Percentiles rank a stretch among this genome's conserved stretches.
Evolutionary conservation across 2,113 vertebrate species (phyloP).

Genomic region (Xyrauchen texanus): DNA sequence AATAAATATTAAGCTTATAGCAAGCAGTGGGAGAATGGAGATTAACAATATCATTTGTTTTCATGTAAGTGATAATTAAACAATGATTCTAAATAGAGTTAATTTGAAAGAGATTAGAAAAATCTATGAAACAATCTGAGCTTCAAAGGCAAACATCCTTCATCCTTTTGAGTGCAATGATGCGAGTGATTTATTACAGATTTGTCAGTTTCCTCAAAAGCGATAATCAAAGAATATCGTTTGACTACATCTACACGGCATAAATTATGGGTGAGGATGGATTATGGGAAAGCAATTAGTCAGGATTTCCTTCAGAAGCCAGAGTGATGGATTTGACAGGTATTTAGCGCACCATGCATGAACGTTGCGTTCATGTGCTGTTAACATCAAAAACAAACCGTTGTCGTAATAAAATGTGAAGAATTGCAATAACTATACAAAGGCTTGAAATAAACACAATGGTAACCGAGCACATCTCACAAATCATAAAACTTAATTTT

Average conservation of each 20-base stretch:
- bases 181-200: not conserved
- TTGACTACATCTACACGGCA: not conserved
- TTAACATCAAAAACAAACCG: too few species aligned
- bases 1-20: slow-evolving; percentile 37
- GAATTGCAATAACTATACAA: not conserved
- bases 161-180: not conserved
- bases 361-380: too few species aligned
- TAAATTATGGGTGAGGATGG: not conserved
- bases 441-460: not conserved
- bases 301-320: slow-evolving; percentile 23
- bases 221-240: not conserved
- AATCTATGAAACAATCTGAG: slow-evolving; percentile 4
- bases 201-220: not conserved
- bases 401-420: not conserved
- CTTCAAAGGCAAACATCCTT: slow-evolving; percentile 11
- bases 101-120: not conserved
- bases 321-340: not conserved
- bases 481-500: not conserved
- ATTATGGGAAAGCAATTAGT: not conserved
- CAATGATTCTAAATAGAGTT: not conserved
- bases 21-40: not conserved
- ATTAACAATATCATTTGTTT: slow-evolving; percentile 1
- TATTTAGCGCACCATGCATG: slow-evolving; percentile 11
- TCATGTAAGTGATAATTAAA: slow-evolving; percentile 15
- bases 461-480: not conserved